Conservation (phyloP, 2,888 invertebrate species). For the Fabriciana adippe region DNA sequence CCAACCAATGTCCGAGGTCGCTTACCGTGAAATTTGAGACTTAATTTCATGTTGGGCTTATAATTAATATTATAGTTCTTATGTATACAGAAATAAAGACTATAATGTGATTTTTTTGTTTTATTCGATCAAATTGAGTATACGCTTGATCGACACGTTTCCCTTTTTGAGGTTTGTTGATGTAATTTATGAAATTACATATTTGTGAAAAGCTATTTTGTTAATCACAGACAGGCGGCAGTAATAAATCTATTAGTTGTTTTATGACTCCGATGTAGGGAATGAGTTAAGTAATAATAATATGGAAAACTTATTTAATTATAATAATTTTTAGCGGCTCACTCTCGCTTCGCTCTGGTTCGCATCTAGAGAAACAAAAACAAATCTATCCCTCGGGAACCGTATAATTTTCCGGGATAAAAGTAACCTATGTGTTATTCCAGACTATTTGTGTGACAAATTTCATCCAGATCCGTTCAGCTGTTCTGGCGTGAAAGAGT, state of each 20-base stretch:
- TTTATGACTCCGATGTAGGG: neutral
- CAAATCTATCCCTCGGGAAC: no score
- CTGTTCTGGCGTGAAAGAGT: no score
- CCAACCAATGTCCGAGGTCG: slow-evolving; percentile 46
- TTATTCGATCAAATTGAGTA: slow-evolving; percentile 2
- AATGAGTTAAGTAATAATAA: neutral
- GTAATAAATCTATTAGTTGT: slow-evolving; percentile 5
- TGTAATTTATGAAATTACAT: slow-evolving; percentile 16
- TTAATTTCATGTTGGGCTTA: slow-evolving; percentile 2
- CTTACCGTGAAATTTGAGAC: slow-evolving; percentile 52
- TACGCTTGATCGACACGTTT: slow-evolving; percentile 19
- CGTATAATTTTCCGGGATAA: no score
- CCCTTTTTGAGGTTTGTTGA: slow-evolving; percentile 17
- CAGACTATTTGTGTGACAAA: no score
- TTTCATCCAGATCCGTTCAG: no score
- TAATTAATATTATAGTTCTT: slow-evolving; percentile 10
- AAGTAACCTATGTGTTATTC: no score
- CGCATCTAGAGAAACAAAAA: no score
- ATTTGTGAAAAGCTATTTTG: slow-evolving; percentile 10
- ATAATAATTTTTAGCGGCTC: no score
- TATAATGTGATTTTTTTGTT: neutral
- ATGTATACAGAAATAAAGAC: neutral
- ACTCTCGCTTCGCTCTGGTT: no score
- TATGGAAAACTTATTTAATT: neutral
- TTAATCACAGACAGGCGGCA: slow-evolving; percentile 13